Base-by-base conservation (phyloP, 1,140 invertebrate species). In the Zaprionus inermis region DNA sequence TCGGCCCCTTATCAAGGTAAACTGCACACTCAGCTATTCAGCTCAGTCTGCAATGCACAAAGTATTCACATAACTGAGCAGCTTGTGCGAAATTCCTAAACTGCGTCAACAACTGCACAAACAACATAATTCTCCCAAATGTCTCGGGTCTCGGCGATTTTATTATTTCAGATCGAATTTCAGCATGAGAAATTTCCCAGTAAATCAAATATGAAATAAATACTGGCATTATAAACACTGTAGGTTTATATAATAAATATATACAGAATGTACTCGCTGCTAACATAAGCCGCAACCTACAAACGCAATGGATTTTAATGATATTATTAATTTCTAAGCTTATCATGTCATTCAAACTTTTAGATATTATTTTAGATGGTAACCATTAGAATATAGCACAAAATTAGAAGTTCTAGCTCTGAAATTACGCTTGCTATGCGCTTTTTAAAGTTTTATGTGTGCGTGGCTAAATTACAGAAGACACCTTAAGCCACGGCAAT, bases 1-100 rank as follows among this genome's bases (percentile, higher is more conserved):
- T 63, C 34, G 28, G 18, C 44, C 38, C 14, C 49, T 57, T 81
- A 81, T 81, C 79, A 69, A 61, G 56, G 46, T 59, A 32, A 32
- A 32, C 30, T 32, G 44, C 18, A 18, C 18, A 46, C 2, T 10
- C 44, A 46, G 3, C 18, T 49, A 49, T 12, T 12, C 44, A 44
- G 38, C 38, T 12, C 18, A 49, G 10, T 49, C 44, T 22, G 44
- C 16, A 22, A 38, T 64, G 51, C 51, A 54, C 44, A 11, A 5
- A 46, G 9, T 20, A 41, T 41, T n/a, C 44, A 22, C 6, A 49
- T 49, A 12, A 49, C 18, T 20, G 10, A 5, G 14, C 16, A 20
- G 18, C 16, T 46, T 16, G 41, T 1, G 11, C 3, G 10, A 49
- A 11, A 22, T 20, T 49, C 18, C 7, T 49, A 10, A 22, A 49